These are phyloP conservation scores for Sebastes taczanowskii DNA, from an alignment of 2,797 vertebrate genomes.

Conservation along the genomic window DNA sequence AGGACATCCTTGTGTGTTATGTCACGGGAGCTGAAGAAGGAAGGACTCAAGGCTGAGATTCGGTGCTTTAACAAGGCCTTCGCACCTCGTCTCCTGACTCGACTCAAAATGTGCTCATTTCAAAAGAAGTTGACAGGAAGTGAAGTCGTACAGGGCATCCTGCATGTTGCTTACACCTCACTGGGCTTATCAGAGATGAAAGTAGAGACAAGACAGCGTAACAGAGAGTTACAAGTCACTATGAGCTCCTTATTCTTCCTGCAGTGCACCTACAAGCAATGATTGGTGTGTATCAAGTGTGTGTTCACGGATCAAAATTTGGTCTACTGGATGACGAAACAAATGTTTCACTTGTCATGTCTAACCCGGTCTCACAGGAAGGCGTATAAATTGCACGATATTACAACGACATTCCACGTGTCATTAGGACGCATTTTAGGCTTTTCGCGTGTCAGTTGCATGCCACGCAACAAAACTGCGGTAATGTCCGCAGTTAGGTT, in stretches of 20 bases:
- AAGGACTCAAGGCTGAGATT: slow-evolving; percentile 36
- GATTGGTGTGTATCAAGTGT: not conserved
- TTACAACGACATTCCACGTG: not conserved
- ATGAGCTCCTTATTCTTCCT: slow-evolving; percentile 2
- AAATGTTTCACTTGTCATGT: not conserved
- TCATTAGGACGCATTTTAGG: not conserved
- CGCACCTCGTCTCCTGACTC: slow-evolving; percentile 23
- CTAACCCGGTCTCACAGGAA: not conserved
- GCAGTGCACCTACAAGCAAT: not conserved
- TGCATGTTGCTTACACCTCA: slow-evolving; percentile 31
- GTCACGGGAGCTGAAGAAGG: slow-evolving; percentile 29
- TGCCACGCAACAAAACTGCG: not conserved
- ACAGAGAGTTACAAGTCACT: not conserved
- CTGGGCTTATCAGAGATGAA: slow-evolving; percentile 7
- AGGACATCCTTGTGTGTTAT: slow-evolving; percentile 29
- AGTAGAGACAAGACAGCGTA: not conserved
- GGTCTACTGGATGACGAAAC: not conserved
- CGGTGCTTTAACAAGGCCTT: slow-evolving; percentile 47
- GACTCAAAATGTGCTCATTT: slow-evolving; percentile 32
- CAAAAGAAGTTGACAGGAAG: slow-evolving; percentile 44
- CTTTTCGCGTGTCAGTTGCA: not conserved
- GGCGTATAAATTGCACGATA: accelerated
- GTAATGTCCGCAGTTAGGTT: not conserved
- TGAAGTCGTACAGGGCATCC: slow-evolving; percentile 46
- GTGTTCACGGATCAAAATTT: not conserved